Conservation (phyloP, 2,888 invertebrate genomes). For the Hesperia comma region DNA sequence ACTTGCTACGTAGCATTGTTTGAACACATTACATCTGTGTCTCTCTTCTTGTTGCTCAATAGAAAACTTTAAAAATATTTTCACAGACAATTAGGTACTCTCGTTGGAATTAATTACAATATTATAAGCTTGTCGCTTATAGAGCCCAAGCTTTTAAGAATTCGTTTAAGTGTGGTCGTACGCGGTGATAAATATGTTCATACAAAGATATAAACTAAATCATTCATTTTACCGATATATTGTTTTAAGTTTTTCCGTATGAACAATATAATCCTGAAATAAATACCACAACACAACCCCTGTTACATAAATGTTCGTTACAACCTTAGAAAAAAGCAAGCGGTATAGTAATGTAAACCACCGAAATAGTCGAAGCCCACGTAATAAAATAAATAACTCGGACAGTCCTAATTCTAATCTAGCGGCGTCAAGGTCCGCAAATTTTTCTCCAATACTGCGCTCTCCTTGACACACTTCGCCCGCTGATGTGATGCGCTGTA, state of each 20-base stretch:
- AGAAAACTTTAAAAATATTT: neutral
- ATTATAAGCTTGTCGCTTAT: too few relatives aligned
- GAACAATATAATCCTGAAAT: too few relatives aligned
- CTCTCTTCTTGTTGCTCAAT: neutral
- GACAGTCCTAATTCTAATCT: constrained; percentile 76
- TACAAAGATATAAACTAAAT: too few relatives aligned
- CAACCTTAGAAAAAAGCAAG: neutral
- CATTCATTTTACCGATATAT: too few relatives aligned
- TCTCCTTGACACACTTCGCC: constrained; percentile 74
- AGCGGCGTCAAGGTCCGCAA: constrained; percentile 70
- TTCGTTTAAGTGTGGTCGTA: too few relatives aligned
- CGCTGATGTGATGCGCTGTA: constrained; percentile 61
- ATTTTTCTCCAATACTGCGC: constrained; percentile 71
- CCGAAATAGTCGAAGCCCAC: constrained; percentile 48
- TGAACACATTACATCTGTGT: neutral
- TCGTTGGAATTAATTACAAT: neutral
- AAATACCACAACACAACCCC: too few relatives aligned
- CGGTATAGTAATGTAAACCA: constrained; percentile 36
- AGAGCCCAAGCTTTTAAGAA: too few relatives aligned
- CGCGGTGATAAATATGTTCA: too few relatives aligned
- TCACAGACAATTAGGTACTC: neutral
- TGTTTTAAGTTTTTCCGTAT: too few relatives aligned
- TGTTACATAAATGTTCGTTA: too few relatives aligned
- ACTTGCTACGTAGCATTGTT: constrained; percentile 19
- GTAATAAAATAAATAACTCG: constrained; percentile 63